Evolutionary conservation across 1,140 invertebrate genomes (phyloP), one percentile per base, ranked within the genome.

Genomic region (Sesamia nonagrioides): DNA sequence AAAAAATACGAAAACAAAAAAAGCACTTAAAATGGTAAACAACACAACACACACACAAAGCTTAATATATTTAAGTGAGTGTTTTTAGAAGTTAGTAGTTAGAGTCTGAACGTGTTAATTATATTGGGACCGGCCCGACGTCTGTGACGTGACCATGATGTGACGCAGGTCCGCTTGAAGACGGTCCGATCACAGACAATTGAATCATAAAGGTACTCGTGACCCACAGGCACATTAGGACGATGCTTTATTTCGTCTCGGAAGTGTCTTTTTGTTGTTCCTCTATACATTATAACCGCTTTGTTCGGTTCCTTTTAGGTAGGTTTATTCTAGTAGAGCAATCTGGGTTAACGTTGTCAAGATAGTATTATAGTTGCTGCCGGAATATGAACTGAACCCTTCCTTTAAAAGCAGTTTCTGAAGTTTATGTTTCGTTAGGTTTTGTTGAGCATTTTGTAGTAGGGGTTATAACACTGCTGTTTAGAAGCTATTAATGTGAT

Each of bases 81-180:
- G 17, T 42, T 68, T 48, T 66, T 77, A 35, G 45, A 52, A 79
- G 27, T 40, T 7, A 72, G 63, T 75, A 58, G 75, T 79, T 82
- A 77, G 73, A 37, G 66, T 82, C 48, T 11, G 13, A 74, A 83
- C 83, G 86, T 90, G 89, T 85, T 90, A 89, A 89, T 91, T 89
- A 88, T 87, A 88, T 86, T 85, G 9, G 37, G 37, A 0, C 6
- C 37, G 37, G 37, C 61, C 68, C 81, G 86, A 87, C 85, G 85
- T 79, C 77, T 83, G 52, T n/a, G 45, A 50, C 45, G 45, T 50
- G 45, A 50, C 45, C 45, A 77, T 81, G 82, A 80, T 85, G 82
- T 90, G 89, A 91, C 82, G 83, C 78, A 82, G 88, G 89, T 88
- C 84, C 61, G 84, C 71, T 86, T 90, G 90, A 92, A 91, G 89